Evolutionary conservation across 2,888 invertebrate genomes (phyloP), one percentile per base, ranked within the genome.

Genomic region (Mythimna pallens): DNA sequence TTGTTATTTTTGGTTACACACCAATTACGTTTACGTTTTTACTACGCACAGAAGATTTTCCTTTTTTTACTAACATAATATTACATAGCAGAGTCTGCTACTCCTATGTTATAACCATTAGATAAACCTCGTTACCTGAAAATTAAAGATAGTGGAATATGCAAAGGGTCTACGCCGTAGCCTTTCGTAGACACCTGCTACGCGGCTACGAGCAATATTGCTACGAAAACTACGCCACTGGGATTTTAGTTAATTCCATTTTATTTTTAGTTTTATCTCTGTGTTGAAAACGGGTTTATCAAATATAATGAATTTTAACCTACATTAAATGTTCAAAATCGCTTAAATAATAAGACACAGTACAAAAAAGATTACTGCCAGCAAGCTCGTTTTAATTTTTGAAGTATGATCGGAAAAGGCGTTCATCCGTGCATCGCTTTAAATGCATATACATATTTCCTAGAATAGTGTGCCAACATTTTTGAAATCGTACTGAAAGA

Each of bases 111-210:
- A 55, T 43, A 62, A 43, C 40, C 40, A 52, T 67, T 47, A 50
- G 65, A 57, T 47, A 47, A 73, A 73, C n/a, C 52, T 66, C 74
- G 34, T 59, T 54, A 63, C 40, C 58, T 65, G 50, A n/a, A 71
- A 73, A 81, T 73, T 79, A 82, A 70, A 59, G 54, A 74, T 73
- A 70, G 58, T 70, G 30, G 71, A 78, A 79, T 80, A 85, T 84
- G 75, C 82, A 84, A 85, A 86, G 68, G 86, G 78, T 74, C 83
- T 84, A 85, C 87, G 85, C 58, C 81, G 85, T 86, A 85, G 83
- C 64, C 67, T 70, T 73, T 83, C 79, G 79, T 79, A 81, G 81
- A 78, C 85, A 85, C 78, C 83, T 85, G 85, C 87, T 86, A 85
- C 85, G 69, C 83, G 81, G 87, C 85, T 86, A 85, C 85, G 70